phyloP scores from a whole-genome alignment of 1,140 invertebrate species.

The Coboldia fuscipes region DNA sequence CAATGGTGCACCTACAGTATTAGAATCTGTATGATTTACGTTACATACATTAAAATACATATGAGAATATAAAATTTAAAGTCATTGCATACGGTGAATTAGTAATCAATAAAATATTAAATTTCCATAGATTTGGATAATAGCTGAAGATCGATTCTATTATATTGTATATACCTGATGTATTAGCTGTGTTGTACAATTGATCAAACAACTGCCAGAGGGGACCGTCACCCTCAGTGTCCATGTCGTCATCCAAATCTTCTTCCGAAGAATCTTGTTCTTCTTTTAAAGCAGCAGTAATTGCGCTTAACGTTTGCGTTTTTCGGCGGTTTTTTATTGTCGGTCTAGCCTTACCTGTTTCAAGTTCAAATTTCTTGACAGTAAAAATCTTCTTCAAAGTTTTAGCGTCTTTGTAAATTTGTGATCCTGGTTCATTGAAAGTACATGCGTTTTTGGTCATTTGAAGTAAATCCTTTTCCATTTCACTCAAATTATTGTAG shows the following conservation, averaged over 20 bases:
- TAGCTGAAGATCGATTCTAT: background rate
- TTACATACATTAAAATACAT: slow-evolving; percentile 1
- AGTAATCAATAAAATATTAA: background rate
- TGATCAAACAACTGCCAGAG: slow-evolving; percentile 29
- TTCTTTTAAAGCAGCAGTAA: slow-evolving; percentile 13
- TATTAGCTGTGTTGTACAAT: slow-evolving; percentile 21
- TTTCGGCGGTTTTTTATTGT: slow-evolving; percentile 9
- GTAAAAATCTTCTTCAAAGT: slow-evolving; percentile 42
- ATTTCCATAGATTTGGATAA: background rate
- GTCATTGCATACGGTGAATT: background rate
- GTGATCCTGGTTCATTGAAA: slow-evolving; percentile 91
- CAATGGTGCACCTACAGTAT: slow-evolving; percentile 35
- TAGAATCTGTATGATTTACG: slow-evolving; percentile 9
- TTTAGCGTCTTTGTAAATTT: slow-evolving; percentile 92
- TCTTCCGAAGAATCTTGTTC: slow-evolving; percentile 14
- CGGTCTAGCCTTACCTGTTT: slow-evolving; percentile 18
- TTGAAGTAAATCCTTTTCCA: slow-evolving; percentile 77
- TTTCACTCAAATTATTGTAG: slow-evolving; percentile 50
- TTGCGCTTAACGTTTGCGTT: slow-evolving; percentile 4
- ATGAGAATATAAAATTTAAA: background rate
- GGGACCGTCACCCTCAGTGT: slow-evolving; percentile 23
- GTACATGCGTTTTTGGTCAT: slow-evolving; percentile 90
- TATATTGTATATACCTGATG: slow-evolving; percentile 9
- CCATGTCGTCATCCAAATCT: slow-evolving; percentile 18
- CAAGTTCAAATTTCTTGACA: slow-evolving; percentile 24